These are phyloP conservation scores for Eutrigla gurnardus DNA, from an alignment of 2,797 vertebrate species.

Conservation along the genomic window DNA sequence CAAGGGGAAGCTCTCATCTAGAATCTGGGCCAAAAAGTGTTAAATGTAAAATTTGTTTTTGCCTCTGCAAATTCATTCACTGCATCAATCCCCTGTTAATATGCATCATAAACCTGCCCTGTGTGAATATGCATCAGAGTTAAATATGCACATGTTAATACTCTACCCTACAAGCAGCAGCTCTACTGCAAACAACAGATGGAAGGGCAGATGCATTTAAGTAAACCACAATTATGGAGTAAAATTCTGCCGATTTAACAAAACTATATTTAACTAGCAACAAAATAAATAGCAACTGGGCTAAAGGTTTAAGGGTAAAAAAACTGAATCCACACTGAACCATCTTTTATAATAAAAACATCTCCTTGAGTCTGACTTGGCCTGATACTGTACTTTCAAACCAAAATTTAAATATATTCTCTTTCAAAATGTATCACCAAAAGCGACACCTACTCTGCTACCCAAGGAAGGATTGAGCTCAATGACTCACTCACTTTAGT, in stretches of 20 bases:
- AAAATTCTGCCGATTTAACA: constrained; percentile 51
- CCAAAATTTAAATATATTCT: constrained; percentile 13
- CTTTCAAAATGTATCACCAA: constrained; percentile 7
- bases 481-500: constrained; percentile 40
- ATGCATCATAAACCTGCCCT: constrained; percentile 67
- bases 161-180: constrained; percentile 61
- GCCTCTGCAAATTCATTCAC: constrained; percentile 49
- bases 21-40: constrained; percentile 48
- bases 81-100: constrained; percentile 59
- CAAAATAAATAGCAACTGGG: constrained; percentile 17
- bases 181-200: constrained; percentile 69
- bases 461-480: constrained; percentile 34
- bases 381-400: constrained; percentile 15
- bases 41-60: constrained; percentile 55
- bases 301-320: background rate
- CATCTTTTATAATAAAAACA: background rate
- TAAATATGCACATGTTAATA: constrained; percentile 71
- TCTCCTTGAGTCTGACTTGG: background rate
- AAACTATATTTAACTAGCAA: constrained; percentile 43
- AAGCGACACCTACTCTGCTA: constrained; percentile 18
- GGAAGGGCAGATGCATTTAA: constrained; percentile 67
- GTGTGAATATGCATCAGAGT: constrained; percentile 75
- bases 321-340: background rate
- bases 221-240: constrained; percentile 58
- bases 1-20: constrained; percentile 28